Conservation (phyloP, 2,797 vertebrate species). For the Liasis olivaceus region DNA sequence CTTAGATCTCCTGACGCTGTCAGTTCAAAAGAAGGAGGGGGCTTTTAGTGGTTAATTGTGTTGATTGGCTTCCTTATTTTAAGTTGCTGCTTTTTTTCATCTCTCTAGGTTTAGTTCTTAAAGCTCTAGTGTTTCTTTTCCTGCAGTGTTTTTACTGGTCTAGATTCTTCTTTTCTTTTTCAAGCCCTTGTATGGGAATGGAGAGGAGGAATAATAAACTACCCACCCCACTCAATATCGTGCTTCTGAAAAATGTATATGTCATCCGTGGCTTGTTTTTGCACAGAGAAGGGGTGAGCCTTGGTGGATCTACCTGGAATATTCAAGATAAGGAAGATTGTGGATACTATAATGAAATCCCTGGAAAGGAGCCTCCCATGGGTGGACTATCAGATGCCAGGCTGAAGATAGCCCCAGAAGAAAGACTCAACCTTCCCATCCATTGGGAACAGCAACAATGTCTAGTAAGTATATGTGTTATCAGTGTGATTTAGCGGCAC, state of each 20-base stretch:
- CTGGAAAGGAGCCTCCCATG: constrained; percentile 77
- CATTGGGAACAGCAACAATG: constrained; percentile 69
- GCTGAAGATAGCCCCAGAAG: constrained; percentile 64
- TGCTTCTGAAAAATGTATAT: neutral
- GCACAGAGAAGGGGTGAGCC: constrained; percentile 67
- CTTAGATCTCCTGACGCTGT: neutral
- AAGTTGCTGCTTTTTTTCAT: neutral
- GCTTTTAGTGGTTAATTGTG: neutral
- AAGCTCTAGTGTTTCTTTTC: neutral
- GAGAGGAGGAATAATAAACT: neutral
- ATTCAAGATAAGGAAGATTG: constrained; percentile 69
- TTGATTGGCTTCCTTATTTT: neutral
- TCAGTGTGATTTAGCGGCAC: constrained; percentile 8
- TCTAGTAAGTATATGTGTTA: constrained; percentile 66
- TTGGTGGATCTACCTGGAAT: constrained; percentile 62
- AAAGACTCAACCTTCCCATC: constrained; percentile 58
- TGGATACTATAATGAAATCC: constrained; percentile 89
- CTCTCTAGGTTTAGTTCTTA: neutral
- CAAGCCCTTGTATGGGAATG: neutral
- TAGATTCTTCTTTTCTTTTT: neutral
- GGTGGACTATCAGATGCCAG: constrained; percentile 77
- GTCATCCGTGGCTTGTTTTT: constrained; percentile 43
- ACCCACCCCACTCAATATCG: no score
- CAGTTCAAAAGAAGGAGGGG: neutral
- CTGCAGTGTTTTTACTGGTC: neutral